phyloP scores from a whole-genome alignment of 2,113 vertebrate species.

The Ophthalmolycus amberensis region DNA sequence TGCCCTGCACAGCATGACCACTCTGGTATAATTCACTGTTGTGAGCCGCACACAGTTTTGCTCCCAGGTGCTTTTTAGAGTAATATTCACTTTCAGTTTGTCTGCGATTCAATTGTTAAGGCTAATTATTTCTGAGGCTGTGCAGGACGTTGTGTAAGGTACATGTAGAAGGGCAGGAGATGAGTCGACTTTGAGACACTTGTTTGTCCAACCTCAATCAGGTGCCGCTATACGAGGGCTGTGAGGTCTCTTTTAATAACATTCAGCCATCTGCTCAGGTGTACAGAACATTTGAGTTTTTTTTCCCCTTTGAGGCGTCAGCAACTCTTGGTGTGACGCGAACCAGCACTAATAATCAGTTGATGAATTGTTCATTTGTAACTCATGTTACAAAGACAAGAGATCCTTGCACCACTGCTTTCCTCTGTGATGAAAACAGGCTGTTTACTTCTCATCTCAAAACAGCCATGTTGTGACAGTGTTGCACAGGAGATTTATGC shows the following conservation, averaged over 20 bases:
- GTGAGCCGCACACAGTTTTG: conserved; percentile 21
- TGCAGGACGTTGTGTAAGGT: conserved; percentile 20
- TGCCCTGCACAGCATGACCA: conserved; percentile 29
- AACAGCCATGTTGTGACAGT: conserved; percentile 52
- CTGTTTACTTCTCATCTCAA: conserved; percentile 65
- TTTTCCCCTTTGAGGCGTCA: conserved; percentile 44
- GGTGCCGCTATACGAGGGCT: conserved; percentile 32
- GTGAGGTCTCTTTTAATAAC: conserved; percentile 64
- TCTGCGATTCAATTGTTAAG: conserved; percentile 28
- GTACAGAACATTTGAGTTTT: conserved; percentile 31
- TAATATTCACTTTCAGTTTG: conserved; percentile 44
- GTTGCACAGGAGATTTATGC: conserved; percentile 54
- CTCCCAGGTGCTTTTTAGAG: conserved; percentile 25
- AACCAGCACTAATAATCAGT: conserved; percentile 69
- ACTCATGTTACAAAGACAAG: conserved; percentile 59
- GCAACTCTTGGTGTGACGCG: conserved; percentile 53
- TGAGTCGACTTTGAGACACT: conserved; percentile 56
- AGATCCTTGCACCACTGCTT: conserved; percentile 40
- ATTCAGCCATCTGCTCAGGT: conserved; percentile 70
- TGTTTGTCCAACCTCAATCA: conserved; percentile 61
- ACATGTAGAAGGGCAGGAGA: conserved; percentile 45
- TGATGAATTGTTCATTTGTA: conserved; percentile 70
- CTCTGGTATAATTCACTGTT: conserved; percentile 10
- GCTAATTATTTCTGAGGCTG: conserved; percentile 52
- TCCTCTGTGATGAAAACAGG: conserved; percentile 60